These are phyloP conservation scores for Sisyra terminalis DNA, from an alignment of 2,888 invertebrate genomes.

Conservation along the genomic window DNA sequence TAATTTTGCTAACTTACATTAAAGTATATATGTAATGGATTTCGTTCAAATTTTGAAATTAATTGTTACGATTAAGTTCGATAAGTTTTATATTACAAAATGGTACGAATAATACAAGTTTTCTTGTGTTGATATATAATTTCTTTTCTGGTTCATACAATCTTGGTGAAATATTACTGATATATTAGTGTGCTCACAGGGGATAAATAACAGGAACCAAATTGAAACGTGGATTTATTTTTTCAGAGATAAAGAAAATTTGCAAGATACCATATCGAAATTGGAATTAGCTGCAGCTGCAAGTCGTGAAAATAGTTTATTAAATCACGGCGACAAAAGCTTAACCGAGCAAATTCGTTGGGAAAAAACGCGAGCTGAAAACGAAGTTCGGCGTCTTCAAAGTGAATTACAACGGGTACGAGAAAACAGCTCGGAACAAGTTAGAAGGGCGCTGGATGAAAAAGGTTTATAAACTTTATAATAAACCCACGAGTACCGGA, in stretches of 20 bases:
- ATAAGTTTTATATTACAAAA: no score
- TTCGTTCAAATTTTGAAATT: no score
- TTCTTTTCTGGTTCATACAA: no score
- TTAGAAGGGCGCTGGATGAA: slow-evolving; percentile 48
- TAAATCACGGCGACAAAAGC: slow-evolving; percentile 46
- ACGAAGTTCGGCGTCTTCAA: slow-evolving; percentile 55
- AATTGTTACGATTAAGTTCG: no score
- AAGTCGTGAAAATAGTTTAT: slow-evolving; percentile 42
- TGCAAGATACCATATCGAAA: slow-evolving; percentile 52
- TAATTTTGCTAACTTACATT: no score
- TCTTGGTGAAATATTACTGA: no score
- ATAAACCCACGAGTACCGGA: no score
- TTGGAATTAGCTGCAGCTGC: slow-evolving; percentile 46
- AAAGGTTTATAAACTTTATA: slow-evolving; percentile 28
- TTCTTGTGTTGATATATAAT: no score
- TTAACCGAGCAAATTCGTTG: slow-evolving; percentile 60
- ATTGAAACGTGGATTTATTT: not conserved
- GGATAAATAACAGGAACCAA: not conserved
- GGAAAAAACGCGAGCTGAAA: slow-evolving; percentile 58
- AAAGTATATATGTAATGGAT: no score
- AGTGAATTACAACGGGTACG: slow-evolving; percentile 50
- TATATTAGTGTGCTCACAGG: no score
- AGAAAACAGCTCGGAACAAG: slow-evolving; percentile 5
- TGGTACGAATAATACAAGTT: no score
- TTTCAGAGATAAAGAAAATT: slow-evolving; percentile 43